These are phyloP conservation scores for Gyps fulvus DNA, from an alignment of 2,113 vertebrate genomes.

Conservation along the genomic window DNA sequence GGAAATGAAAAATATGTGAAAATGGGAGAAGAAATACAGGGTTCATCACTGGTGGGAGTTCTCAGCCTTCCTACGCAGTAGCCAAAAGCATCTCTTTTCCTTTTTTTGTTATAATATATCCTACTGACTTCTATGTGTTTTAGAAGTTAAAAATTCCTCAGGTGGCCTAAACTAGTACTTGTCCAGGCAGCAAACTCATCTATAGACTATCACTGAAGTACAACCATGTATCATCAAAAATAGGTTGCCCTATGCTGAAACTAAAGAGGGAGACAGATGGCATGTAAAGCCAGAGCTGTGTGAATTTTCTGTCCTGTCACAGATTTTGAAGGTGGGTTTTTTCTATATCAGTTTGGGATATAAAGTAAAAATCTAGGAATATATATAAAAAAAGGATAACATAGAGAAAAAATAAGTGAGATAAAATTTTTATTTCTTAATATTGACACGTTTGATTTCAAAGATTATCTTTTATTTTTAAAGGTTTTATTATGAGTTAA, in stretches of 20 bases:
- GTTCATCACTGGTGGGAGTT: background rate
- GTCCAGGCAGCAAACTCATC: background rate
- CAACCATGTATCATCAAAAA: background rate
- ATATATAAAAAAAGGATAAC: background rate
- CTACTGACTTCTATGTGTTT: background rate
- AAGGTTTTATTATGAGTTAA: background rate
- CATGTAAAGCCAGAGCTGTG: background rate
- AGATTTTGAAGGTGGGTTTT: background rate
- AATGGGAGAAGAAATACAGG: background rate
- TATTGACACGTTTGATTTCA: background rate
- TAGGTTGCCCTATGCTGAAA: background rate
- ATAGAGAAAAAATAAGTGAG: background rate
- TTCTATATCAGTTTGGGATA: background rate
- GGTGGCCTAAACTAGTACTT: background rate
- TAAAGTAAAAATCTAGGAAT: background rate
- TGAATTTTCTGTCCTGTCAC: constrained; percentile 5
- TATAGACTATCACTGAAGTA: background rate
- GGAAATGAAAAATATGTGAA: background rate
- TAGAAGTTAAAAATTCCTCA: background rate
- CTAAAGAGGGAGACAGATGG: constrained; percentile 11
- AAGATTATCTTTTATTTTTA: background rate
- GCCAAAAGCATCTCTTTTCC: background rate
- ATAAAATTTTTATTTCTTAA: background rate
- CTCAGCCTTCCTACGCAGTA: background rate
- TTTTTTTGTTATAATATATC: background rate